Percentiles rank a stretch among this genome's conserved stretches.
phyloP scores from a whole-genome alignment of 2,797 vertebrate genomes.

The Myotis daubentonii region DNA sequence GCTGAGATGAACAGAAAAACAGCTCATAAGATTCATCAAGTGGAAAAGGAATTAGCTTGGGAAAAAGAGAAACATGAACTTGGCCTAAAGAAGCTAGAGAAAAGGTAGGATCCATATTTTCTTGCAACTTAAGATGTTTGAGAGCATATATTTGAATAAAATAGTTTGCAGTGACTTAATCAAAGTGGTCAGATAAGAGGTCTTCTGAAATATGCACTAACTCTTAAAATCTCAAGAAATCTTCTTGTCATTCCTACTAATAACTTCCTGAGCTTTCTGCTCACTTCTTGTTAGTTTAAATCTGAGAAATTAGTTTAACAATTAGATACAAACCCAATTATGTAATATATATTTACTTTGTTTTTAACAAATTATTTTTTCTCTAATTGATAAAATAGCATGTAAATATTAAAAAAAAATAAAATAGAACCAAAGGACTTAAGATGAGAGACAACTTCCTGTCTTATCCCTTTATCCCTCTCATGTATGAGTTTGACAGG shows the following conservation, averaged over 20 bases:
- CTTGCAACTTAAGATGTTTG: background rate
- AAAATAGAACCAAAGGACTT: background rate
- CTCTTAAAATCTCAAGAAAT: background rate
- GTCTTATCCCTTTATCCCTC: background rate
- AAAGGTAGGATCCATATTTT: constrained; percentile 83
- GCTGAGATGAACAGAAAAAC: constrained; percentile 87
- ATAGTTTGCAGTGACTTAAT: background rate
- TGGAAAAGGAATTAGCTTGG: constrained; percentile 91
- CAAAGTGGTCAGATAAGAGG: background rate
- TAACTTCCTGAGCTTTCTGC: background rate
- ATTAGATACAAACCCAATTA: background rate
- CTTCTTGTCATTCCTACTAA: background rate
- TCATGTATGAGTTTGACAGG: background rate
- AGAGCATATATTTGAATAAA: background rate
- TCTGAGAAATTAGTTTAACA: constrained; percentile 1
- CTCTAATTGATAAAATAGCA: background rate
- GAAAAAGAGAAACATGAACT: constrained; percentile 88
- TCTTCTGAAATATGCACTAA: background rate
- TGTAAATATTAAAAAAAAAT: background rate
- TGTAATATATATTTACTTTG: background rate
- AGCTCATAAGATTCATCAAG: constrained; percentile 84
- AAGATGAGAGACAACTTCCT: background rate
- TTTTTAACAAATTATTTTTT: constrained; percentile 45
- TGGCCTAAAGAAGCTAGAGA: constrained; percentile 89
- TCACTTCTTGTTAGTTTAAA: background rate